A percentile compares a stretch with the other conserved stretches of the same genome.
Evolutionary conservation across 35 echinoderm and acorn worm genomes (phyloP).

Genomic region (Heliocidaris erythrogramma): DNA sequence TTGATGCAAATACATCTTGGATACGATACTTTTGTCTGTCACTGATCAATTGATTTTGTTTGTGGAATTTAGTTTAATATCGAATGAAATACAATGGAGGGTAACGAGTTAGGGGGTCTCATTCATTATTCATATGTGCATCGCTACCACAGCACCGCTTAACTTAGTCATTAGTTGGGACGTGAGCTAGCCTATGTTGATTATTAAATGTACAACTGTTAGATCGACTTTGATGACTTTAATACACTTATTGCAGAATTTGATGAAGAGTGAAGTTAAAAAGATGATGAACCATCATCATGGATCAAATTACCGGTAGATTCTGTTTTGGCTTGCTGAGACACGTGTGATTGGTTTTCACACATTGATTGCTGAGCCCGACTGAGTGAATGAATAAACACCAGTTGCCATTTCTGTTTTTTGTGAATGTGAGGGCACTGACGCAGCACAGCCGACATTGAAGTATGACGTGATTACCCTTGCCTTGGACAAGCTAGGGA

Average conservation of each 20-base stretch:
- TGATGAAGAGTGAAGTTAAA: not conserved
- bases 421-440: no score
- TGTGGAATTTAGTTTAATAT: not conserved
- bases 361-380: not conserved
- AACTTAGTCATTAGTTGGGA: no score
- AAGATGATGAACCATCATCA: not conserved
- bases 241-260: not conserved
- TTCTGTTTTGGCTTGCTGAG: no score
- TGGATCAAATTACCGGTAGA: slow-evolving; percentile 9
- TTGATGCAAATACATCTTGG: not conserved
- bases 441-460: no score
- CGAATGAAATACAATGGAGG: not conserved
- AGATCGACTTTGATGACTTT: not conserved
- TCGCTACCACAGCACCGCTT: no score
- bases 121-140: no score
- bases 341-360: no score
- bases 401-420: not conserved
- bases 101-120: not conserved
- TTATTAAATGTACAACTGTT: not conserved
- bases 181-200: not conserved
- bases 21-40: not conserved
- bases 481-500: not conserved
- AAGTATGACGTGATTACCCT: no score
- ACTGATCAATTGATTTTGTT: not conserved
- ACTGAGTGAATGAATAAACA: not conserved